Conservation (phyloP, 37 sponge, comb jelly and placozoan species). For the Tethya wilhelma region DNA sequence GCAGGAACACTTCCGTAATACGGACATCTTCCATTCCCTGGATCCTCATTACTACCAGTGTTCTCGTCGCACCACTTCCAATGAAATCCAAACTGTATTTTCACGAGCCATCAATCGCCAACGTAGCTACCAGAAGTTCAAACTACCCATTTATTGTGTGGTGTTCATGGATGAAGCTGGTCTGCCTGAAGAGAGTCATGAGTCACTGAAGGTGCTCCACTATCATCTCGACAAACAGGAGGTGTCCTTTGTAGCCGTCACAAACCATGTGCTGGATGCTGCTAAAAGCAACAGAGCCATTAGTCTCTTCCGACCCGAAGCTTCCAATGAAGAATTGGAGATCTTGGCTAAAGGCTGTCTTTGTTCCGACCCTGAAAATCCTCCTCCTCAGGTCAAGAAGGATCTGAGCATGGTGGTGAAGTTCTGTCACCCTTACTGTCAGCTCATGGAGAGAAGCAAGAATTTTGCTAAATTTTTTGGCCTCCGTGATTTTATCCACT, state of each 20-base stretch:
- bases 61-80: slow-evolving; percentile 86
- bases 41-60: slow-evolving; percentile 93
- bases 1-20: slow-evolving; percentile 54
- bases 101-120: slow-evolving; percentile 83
- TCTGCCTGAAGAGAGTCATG: slow-evolving; percentile 90
- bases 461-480: slow-evolving; percentile 70
- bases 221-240: slow-evolving; percentile 87
- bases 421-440: slow-evolving; percentile 62
- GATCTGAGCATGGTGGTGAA: slow-evolving; percentile 53
- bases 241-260: slow-evolving; percentile 93
- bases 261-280: slow-evolving; percentile 92
- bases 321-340: slow-evolving; percentile 62
- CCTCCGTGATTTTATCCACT: slow-evolving; percentile 90
- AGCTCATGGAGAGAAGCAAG: slow-evolving; percentile 44
- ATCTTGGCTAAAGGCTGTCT: slow-evolving; percentile 77
- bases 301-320: slow-evolving; percentile 83
- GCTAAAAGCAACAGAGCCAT: slow-evolving; percentile 93
- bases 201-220: slow-evolving; percentile 95
- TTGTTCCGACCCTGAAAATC: slow-evolving; percentile 52
- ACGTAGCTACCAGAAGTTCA: slow-evolving; percentile 41
- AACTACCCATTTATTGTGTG: slow-evolving; percentile 78
- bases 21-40: slow-evolving; percentile 62
- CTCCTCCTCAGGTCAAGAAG: slow-evolving; percentile 57
- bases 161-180: slow-evolving; percentile 98
- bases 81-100: slow-evolving; percentile 90